Conservation (phyloP, 53 echinoderm and acorn worm genomes). For the Apostichopus leukothele region DNA sequence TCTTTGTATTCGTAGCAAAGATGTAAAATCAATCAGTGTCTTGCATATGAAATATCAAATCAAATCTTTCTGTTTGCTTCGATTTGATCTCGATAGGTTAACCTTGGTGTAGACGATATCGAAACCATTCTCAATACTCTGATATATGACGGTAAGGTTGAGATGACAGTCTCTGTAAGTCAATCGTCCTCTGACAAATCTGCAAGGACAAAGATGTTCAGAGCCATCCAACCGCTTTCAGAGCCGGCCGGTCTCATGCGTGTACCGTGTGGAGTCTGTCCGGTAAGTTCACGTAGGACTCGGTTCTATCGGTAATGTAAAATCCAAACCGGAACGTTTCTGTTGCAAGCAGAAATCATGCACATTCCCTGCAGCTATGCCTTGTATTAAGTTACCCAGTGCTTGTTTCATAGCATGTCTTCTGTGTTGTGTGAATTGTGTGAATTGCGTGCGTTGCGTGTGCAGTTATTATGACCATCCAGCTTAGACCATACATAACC, state of each 20-base stretch:
- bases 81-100: constrained; percentile 56
- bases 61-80: not conserved
- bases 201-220: constrained; percentile 76
- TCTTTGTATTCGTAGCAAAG: too few relatives aligned
- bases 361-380: too few relatives aligned
- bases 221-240: constrained; percentile 80
- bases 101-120: constrained; percentile 92
- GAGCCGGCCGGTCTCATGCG: constrained; percentile 87
- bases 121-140: constrained; percentile 89
- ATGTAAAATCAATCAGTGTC: too few relatives aligned
- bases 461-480: too few relatives aligned
- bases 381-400: too few relatives aligned
- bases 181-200: constrained; percentile 48
- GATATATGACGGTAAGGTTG: constrained; percentile 95
- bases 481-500: too few relatives aligned
- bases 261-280: constrained; percentile 98
- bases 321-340: too few relatives aligned
- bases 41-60: not conserved
- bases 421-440: too few relatives aligned
- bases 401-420: too few relatives aligned
- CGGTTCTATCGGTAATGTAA: too few relatives aligned
- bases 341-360: too few relatives aligned
- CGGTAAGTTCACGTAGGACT: constrained; percentile 58
- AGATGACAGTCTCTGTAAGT: constrained; percentile 76
- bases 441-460: too few relatives aligned